Conservation (phyloP, 2,113 vertebrate species). For the Ceratotherium simum region DNA sequence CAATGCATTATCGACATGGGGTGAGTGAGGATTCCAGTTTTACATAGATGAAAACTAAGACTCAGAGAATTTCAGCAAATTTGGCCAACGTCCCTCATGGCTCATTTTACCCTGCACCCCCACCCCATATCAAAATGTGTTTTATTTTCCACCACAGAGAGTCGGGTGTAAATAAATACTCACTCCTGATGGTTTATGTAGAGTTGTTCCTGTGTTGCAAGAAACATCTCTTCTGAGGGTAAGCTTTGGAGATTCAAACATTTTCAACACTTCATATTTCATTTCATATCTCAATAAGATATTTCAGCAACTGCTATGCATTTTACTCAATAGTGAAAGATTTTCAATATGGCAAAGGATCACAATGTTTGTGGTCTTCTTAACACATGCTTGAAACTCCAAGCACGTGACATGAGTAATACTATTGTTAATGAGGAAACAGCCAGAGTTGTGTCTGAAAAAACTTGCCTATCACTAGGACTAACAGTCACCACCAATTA, state of each 20-base stretch:
- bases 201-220: too few species aligned
- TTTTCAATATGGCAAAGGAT: neutral
- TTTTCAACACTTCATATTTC: neutral
- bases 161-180: too few species aligned
- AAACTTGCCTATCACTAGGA: neutral
- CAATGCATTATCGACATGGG: too few species aligned
- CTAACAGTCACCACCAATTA: neutral
- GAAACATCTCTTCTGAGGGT: neutral
- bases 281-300: neutral
- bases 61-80: neutral
- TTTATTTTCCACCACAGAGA: too few species aligned
- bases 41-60: neutral
- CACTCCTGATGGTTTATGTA: rapidly evolving
- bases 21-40: too few species aligned
- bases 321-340: neutral
- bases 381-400: neutral
- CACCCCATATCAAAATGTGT: neutral
- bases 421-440: neutral
- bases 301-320: neutral
- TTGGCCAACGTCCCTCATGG: neutral
- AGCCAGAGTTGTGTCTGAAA: neutral
- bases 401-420: neutral
- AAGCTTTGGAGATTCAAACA: neutral
- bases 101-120: neutral
- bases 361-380: neutral